Conservation (phyloP, 2,797 vertebrate species). For the Anguilla anguilla region DNA sequence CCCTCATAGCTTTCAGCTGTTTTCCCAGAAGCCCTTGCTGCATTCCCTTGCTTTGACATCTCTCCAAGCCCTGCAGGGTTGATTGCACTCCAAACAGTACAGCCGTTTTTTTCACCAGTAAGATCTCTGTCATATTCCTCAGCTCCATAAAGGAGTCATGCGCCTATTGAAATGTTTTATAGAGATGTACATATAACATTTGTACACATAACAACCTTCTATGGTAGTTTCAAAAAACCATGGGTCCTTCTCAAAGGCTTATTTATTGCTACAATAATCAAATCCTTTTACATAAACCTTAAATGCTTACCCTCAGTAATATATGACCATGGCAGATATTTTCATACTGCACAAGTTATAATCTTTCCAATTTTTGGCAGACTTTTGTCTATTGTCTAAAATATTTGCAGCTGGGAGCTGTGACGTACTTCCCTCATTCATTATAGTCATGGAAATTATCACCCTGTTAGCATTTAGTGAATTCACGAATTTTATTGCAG, state of each 20-base stretch:
- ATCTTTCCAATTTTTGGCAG: not conserved
- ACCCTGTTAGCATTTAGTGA: not conserved
- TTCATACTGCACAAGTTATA: not conserved
- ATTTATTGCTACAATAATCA: not conserved
- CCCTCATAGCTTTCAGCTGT: constrained; percentile 16
- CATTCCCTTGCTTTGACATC: constrained; percentile 18
- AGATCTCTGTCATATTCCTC: not conserved
- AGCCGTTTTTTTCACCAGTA: not conserved
- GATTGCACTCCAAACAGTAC: not conserved
- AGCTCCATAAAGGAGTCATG: not conserved
- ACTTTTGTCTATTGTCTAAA: not conserved
- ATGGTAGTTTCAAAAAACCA: not conserved
- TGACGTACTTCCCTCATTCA: constrained; percentile 4
- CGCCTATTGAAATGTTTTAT: not conserved
- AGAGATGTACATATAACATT: not conserved
- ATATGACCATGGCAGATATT: not conserved
- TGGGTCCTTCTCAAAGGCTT: not conserved
- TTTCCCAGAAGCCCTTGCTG: constrained; percentile 9
- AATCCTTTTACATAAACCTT: not conserved
- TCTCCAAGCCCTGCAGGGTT: constrained; percentile 4
- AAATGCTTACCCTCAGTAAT: not conserved
- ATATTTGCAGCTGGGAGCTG: not conserved
- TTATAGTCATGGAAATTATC: not conserved
- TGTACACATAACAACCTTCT: not conserved
- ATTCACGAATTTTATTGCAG: not conserved